phyloP scores from a whole-genome alignment of 2,888 invertebrate genomes.

The Trimorus sp. region DNA sequence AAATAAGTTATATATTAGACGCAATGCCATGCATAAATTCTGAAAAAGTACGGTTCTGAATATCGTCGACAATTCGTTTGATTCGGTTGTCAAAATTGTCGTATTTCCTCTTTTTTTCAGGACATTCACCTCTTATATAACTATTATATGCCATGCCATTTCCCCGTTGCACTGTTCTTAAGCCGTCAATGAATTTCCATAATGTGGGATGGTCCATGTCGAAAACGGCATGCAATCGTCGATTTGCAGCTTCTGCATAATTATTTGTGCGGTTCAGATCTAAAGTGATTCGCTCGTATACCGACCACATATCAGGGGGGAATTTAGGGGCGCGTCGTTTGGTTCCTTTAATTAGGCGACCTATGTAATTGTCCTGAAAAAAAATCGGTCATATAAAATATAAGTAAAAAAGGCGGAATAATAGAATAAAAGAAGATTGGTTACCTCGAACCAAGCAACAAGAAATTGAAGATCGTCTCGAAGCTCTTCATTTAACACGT shows the following conservation, averaged over 20 bases:
- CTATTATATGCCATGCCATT: constrained; percentile 7
- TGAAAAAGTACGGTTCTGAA: not conserved
- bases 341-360: not conserved
- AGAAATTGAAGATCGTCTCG: too few species aligned
- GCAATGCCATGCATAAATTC: not conserved
- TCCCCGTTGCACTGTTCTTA: constrained; percentile 9
- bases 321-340: not conserved
- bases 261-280: constrained; percentile 17
- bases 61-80: constrained; percentile 3
- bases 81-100: not conserved
- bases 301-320: constrained; percentile 1
- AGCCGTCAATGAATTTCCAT: constrained; percentile 27
- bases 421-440: too few species aligned
- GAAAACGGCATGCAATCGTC: constrained; percentile 17
- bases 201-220: constrained; percentile 20
- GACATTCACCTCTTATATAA: too few species aligned
- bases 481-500: too few species aligned
- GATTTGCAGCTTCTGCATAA: constrained; percentile 27
- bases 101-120: constrained; percentile 9
- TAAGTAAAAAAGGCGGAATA: too few species aligned
- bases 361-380: not conserved
- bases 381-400: too few species aligned
- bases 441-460: too few species aligned
- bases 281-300: not conserved
- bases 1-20: too few species aligned